Evolutionary conservation across 2,113 vertebrate genomes (phyloP), one percentile per base, ranked within the genome.

Genomic region (Colossoma macropomum): DNA sequence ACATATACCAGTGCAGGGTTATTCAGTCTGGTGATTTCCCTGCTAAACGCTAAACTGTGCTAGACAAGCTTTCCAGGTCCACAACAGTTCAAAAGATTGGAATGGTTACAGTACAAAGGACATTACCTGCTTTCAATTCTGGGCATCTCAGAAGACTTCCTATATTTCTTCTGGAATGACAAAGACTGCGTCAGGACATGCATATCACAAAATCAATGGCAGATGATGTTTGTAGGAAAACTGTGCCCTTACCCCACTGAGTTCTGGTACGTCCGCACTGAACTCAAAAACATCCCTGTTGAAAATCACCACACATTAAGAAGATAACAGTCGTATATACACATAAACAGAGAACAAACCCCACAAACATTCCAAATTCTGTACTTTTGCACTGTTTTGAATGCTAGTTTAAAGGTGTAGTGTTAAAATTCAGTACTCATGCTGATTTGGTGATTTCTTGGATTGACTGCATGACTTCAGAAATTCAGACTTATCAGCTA

Each of bases 251-350:
- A 94, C 93, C 91, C 48, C 59, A 66, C 48, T 56, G 17, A 62
- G 87, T 30, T 80, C 45, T 69, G 89, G 75, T 56, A 77, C 50
- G 56, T 91, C 89, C 27, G 45, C 3, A 41, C 7, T 79, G 80
- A 95, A 95, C 68, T 83, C 76, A 90, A 90, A 95, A 70, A 93
- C 0, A 12, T 94, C 91, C 27, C 94, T 95, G 77, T 73, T 77
- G 4, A 86, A 87, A 84, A 63, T 41, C 84, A 81, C 78, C 11
- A 56, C 1, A 77, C 15, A 38, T 38, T 1, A 32, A 70, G 34
- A 27, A 71, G 4, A 25, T 27, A 16, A 71, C 9, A 71, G 38
- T 17, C 25, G 10, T 50, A 17, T 17, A 27, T 27, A 52, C 21
- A 3, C 7, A 4, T 38, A 7, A 38, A 38, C 7, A 38, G 34